A percentile compares a stretch with the other conserved stretches of the same genome.
These are phyloP conservation scores for Hesperophylax magnus DNA, from an alignment of 1,140 invertebrate species.

Conservation along the genomic window DNA sequence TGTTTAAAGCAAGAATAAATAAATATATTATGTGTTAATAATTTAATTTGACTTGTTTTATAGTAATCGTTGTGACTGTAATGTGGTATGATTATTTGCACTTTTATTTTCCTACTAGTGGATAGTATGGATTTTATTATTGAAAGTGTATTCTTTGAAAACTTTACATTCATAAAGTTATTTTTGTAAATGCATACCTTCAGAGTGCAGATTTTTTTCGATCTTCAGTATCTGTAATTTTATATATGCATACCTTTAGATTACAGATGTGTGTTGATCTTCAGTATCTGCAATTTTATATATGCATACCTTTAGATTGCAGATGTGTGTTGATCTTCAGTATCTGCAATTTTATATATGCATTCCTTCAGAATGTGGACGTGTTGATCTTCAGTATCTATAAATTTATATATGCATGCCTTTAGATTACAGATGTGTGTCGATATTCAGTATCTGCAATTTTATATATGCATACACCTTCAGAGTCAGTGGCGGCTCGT, in stretches of 20 bases:
- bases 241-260: no score
- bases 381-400: no score
- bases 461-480: background rate
- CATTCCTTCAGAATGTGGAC: no score
- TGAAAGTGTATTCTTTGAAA: constrained; percentile 32
- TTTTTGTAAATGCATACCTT: constrained; percentile 33
- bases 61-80: constrained; percentile 46
- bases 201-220: background rate
- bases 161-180: constrained; percentile 40
- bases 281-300: constrained; percentile 10
- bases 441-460: no score
- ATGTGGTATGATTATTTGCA: constrained; percentile 42
- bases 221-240: no score
- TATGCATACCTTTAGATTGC: background rate
- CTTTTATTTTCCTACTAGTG: constrained; percentile 42
- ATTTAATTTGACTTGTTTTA: constrained; percentile 40
- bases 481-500: no score
- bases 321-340: no score
- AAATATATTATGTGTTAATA: constrained; percentile 28
- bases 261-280: no score
- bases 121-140: constrained; percentile 28
- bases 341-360: no score
- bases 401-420: no score
- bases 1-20: background rate
- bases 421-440: no score